These are phyloP conservation scores for Toxotes chatareus DNA, from an alignment of 2,113 vertebrate genomes.

Conservation along the genomic window DNA sequence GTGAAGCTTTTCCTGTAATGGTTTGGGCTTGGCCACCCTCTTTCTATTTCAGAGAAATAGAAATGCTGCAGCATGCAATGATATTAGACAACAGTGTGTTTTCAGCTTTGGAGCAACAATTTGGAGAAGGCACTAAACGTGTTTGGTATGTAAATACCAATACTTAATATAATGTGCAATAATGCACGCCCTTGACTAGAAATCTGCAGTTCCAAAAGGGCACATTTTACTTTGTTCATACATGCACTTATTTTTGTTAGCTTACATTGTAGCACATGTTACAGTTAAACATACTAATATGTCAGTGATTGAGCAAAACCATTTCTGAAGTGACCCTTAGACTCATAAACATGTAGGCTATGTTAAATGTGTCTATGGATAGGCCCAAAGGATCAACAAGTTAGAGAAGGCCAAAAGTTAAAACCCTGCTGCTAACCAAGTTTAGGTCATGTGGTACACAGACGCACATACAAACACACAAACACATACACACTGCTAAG, in stretches of 20 bases:
- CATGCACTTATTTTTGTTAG: background rate
- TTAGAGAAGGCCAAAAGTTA: constrained; percentile 49
- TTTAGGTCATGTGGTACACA: constrained; percentile 40
- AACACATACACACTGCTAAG: constrained; percentile 52
- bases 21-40: background rate
- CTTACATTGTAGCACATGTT: background rate
- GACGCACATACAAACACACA: constrained; percentile 31
- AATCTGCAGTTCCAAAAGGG: background rate
- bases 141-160: constrained; percentile 19
- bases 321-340: constrained; percentile 1
- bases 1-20: background rate
- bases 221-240: constrained; percentile 4
- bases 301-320: background rate
- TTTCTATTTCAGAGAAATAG: background rate
- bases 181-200: constrained; percentile 11
- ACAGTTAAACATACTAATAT: background rate
- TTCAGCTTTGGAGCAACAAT: background rate
- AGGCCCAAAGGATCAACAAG: constrained; percentile 43
- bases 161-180: no score
- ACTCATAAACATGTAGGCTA: constrained; percentile 43
- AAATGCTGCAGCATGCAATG: background rate
- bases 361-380: constrained; percentile 54
- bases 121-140: background rate
- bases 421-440: constrained; percentile 50
- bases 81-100: constrained; percentile 1